Percentiles rank a stretch among this genome's conserved stretches.
Evolutionary conservation across 2,888 invertebrate species (phyloP).

Genomic region (Dexiosoma caninum): DNA sequence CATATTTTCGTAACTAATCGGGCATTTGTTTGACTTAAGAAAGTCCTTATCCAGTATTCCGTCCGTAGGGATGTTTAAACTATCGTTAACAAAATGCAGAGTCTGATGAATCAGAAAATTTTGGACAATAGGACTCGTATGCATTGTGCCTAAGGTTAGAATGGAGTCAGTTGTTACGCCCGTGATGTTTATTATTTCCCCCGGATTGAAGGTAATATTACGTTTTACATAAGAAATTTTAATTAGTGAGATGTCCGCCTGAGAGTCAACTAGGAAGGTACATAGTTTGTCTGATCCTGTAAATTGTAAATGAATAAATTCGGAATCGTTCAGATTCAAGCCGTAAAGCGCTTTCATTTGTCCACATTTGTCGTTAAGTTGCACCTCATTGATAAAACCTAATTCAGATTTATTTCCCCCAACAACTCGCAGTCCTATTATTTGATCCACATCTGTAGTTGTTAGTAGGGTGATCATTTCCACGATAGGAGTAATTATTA

Average conservation of each 20-base stretch:
- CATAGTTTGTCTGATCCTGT: not conserved
- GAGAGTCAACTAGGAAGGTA: conserved; percentile 13
- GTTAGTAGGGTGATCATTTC: not conserved
- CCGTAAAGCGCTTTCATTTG: not conserved
- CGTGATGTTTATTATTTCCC: not conserved
- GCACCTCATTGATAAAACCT: not conserved
- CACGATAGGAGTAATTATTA: conserved; percentile 22
- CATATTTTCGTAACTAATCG: not conserved
- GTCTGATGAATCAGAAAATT: not conserved
- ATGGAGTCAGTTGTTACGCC: not conserved
- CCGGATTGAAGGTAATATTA: not conserved
- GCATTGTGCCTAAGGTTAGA: not conserved
- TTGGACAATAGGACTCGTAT: not conserved
- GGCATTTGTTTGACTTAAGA: not conserved
- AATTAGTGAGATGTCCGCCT: conserved; percentile 4
- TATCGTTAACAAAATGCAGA: not conserved
- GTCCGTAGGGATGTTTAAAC: not conserved
- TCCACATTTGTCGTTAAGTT: not conserved
- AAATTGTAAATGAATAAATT: not conserved
- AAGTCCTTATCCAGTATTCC: not conserved
- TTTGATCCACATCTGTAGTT: not conserved
- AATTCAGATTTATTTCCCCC: not conserved
- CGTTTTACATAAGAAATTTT: not conserved
- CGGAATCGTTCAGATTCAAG: conserved; percentile 7
- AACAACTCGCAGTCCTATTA: conserved; percentile 9